Evolutionary conservation across 2,113 vertebrate genomes (phyloP).

Genomic region (Pomatorhinus ruficollis): DNA sequence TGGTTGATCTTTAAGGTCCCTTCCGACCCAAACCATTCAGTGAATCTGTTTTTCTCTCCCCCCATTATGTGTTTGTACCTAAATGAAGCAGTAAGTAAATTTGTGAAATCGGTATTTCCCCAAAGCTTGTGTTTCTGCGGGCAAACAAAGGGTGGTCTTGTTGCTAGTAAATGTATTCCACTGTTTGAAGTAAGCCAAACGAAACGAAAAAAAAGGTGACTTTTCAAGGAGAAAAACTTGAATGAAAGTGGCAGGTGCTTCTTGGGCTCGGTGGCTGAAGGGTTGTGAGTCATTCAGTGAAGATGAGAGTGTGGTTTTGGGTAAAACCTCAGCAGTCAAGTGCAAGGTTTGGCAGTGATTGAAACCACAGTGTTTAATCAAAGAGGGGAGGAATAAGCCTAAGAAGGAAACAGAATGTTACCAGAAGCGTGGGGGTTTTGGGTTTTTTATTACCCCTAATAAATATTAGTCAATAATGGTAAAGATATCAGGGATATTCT

Average conservation of each 20-base stretch:
- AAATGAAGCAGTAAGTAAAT: background rate
- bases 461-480: background rate
- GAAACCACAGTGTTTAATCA: background rate
- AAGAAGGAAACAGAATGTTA: background rate
- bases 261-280: background rate
- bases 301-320: background rate
- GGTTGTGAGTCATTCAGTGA: background rate
- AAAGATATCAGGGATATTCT: background rate
- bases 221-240: background rate
- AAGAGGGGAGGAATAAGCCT: background rate
- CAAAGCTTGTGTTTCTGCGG: accelerated
- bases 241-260: background rate
- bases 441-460: accelerated
- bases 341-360: background rate
- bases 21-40: background rate
- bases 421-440: accelerated
- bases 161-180: too few species aligned
- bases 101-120: background rate
- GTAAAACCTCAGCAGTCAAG: background rate
- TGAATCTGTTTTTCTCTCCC: background rate
- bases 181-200: background rate
- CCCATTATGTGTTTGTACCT: accelerated
- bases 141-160: background rate
- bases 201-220: accelerated
- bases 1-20: background rate